Conservation (phyloP, 2,113 vertebrate species). For the Percopsis transmontana region DNA sequence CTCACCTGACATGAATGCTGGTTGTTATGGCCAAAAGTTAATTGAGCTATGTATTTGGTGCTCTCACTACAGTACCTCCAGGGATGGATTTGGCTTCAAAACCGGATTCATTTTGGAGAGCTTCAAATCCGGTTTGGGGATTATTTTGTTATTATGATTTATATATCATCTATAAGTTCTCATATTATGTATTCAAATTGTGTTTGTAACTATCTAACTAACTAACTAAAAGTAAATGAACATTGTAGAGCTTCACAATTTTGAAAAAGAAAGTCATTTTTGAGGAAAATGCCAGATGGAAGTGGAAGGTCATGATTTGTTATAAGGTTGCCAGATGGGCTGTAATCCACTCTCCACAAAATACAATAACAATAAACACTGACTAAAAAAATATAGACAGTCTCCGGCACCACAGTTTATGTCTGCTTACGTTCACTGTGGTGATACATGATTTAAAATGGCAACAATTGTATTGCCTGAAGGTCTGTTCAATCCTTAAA, state of each 20-base stretch:
- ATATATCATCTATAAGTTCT: background rate
- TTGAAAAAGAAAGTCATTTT: background rate
- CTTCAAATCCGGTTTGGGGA: too few species aligned
- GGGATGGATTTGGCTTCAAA: background rate
- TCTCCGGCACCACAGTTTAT: background rate
- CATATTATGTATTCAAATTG: background rate
- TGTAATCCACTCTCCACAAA: background rate
- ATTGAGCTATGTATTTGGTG: too few species aligned
- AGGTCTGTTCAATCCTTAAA: too few species aligned
- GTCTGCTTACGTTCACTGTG: background rate
- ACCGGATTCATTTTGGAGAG: too few species aligned
- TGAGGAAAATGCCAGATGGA: background rate
- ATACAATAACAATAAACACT: background rate
- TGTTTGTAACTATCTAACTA: too few species aligned
- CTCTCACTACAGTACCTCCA: constrained; percentile 1
- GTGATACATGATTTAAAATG: too few species aligned
- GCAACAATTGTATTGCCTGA: too few species aligned
- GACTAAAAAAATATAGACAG: background rate
- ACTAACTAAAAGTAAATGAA: too few species aligned
- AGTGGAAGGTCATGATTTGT: background rate
- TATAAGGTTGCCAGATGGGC: background rate
- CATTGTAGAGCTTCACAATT: background rate
- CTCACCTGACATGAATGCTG: constrained; percentile 39
- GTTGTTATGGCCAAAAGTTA: background rate
- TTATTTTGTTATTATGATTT: too few species aligned